Conservation (phyloP, 2,797 vertebrate genomes). For the Moxostoma hubbsi region DNA sequence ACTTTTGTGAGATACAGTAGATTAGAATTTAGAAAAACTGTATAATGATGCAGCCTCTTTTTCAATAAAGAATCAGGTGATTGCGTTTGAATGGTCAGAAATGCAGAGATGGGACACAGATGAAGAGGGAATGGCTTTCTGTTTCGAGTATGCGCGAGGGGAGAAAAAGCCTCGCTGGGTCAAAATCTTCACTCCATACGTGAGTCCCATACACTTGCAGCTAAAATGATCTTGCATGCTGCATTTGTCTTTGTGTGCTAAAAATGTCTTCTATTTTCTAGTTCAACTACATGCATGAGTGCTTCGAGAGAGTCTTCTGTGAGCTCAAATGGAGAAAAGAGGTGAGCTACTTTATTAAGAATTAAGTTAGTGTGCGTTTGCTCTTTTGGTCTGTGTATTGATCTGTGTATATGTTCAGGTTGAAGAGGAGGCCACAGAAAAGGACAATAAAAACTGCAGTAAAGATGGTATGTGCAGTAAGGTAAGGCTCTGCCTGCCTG, state of each 20-base stretch:
- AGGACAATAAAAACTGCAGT: slow-evolving; percentile 89
- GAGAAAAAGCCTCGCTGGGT: slow-evolving; percentile 98
- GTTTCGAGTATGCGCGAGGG: slow-evolving; percentile 93
- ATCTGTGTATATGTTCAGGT: slow-evolving; percentile 71
- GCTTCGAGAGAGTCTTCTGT: slow-evolving; percentile 97
- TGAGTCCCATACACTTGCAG: slow-evolving; percentile 70
- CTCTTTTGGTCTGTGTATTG: background rate
- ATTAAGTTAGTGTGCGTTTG: background rate
- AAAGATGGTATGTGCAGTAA: slow-evolving; percentile 89
- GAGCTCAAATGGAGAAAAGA: slow-evolving; percentile 98
- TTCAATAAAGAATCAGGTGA: slow-evolving; percentile 91
- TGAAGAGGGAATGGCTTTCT: slow-evolving; percentile 97
- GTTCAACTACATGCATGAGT: slow-evolving; percentile 99
- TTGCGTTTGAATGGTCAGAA: slow-evolving; percentile 93
- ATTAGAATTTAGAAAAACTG: background rate
- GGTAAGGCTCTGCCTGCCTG: slow-evolving; percentile 83
- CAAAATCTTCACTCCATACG: slow-evolving; percentile 97
- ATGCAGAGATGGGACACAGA: slow-evolving; percentile 99
- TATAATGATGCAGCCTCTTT: slow-evolving; percentile 7
- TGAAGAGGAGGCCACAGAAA: slow-evolving; percentile 86
- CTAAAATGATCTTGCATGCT: background rate
- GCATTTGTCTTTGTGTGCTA: background rate
- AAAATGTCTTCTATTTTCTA: slow-evolving; percentile 62
- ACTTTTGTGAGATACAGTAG: too few species aligned
- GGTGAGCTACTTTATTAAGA: slow-evolving; percentile 74